Base-by-base conservation (phyloP, 2,113 vertebrate species). In the Atlantisia rogersi region DNA sequence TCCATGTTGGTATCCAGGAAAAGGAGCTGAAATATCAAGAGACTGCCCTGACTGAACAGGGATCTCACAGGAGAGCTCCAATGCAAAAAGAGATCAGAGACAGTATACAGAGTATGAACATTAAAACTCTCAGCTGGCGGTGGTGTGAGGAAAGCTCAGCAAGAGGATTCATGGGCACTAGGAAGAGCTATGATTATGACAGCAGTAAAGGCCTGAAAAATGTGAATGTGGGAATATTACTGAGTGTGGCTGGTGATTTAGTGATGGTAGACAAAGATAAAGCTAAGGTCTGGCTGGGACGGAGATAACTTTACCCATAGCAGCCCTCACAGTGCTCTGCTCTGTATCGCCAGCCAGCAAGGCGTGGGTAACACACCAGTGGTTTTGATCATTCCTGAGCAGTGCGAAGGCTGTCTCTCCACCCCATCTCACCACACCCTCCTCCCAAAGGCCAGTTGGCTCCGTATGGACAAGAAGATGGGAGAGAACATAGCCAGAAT, bases 371-470 rank as follows among this genome's bases (percentile, higher is more conserved):
- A 63, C 19, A 25, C 31, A 62, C 37, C 19, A 29, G 2, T 21
- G 12, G 15, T 35, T 73, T 53, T 62, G 24, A 9, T 15, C 29
- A 8, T 19, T 29, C 15, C 15, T 17, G 9, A 52, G 20, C 28
- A 40, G 14, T 8, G 20, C 50, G 44, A 50, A 60, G 55, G 22
- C 24, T 24, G 35, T 8, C 28, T 50, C 29, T 42, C 3, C 7
- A 52, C 12, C 11, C 13, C 11, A 13, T 12, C 5, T 12, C 21
- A 6, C 22, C 7, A 11, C 2, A 3, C 8, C 21, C 10, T 3
- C 46, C 44, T 48, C 48, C 48, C 48, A 48, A 48, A 48, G 21
- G 21, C 21, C 48, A 48, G 48, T 22, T 21, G 48, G 48, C 21
- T 48, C 48, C 9, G 4, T 20, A 22, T 48, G 48, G 48, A 48